Base-by-base conservation (phyloP, 1,140 invertebrate species). In the Probaryconus sp. region DNA sequence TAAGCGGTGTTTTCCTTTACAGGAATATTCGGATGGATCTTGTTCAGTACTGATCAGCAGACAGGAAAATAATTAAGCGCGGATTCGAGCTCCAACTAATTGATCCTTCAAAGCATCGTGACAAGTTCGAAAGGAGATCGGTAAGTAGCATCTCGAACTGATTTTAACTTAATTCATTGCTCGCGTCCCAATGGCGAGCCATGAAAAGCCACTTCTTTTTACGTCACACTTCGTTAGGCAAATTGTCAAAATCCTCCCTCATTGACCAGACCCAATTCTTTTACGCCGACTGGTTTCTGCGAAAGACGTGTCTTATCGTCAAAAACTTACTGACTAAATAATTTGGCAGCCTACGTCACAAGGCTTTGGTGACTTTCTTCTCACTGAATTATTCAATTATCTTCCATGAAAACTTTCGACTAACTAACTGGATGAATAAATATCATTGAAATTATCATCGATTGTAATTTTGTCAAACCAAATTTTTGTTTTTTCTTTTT, bases 191-290 rank as follows among this genome's bases (percentile, higher is more conserved):
- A 26, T 42, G 61, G 10, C 18, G 35, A 63, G n/a, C 37, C 40
- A 35, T 68, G 71, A 70, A 76, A 53, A 67, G 51, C 53, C 65
- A 76, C 73, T 76, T 64, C 55, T 76, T 71, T 24, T 61, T 42
- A 60, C 65, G 58, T 76, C 58, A 33, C 63, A 67, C 73, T 76
- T 76, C 68, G 74, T 76, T 76, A 76, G 64, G 67, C 68, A 76
- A 76, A 76, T 76, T 64, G 37, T 76, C 68, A 64, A 72, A 72
- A 68, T 69, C 35, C 58, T 72, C 58, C 35, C 58, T 72, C 58
- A 71, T 64, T 76, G 67, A 71, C 74, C 68, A 60, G 69, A 53
- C 43, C 50, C 48, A 26, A 64, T 72, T 69, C 50, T 64, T 64
- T 64, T 43, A 35, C 42, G 37, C 45, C 30, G 64, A 58, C 40